phyloP scores from a whole-genome alignment of 2,113 vertebrate species.

The Amphilophus citrinellus region DNA sequence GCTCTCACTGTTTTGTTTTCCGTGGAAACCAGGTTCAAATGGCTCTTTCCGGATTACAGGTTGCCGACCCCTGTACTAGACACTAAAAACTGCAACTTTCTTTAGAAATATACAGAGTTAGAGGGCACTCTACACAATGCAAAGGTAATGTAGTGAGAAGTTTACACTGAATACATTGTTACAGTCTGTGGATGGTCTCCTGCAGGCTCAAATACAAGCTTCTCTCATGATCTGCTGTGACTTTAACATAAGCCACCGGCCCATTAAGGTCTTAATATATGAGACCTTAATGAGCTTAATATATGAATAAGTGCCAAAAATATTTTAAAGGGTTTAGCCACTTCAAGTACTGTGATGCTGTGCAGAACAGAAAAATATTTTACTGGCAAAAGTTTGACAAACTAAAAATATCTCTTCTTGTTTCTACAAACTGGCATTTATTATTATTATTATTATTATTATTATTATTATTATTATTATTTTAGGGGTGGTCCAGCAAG shows the following conservation, averaged over 20 bases:
- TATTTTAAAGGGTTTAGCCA: conserved; percentile 1
- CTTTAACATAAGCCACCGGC: background rate
- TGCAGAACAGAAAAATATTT: background rate
- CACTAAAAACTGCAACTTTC: background rate
- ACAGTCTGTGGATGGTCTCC: background rate
- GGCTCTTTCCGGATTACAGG: too few relatives aligned
- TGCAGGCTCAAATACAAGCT: background rate
- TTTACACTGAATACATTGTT: background rate
- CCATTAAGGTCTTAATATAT: background rate
- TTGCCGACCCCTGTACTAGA: background rate
- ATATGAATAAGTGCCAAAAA: background rate
- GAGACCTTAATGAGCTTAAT: too few relatives aligned
- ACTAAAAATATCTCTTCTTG: background rate
- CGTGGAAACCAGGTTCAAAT: too few relatives aligned
- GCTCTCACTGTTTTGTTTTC: too few relatives aligned
- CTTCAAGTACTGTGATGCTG: background rate
- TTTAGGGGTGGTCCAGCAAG: background rate
- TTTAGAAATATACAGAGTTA: background rate
- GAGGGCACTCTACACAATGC: background rate
- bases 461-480: too few relatives aligned
- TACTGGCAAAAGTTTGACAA: background rate
- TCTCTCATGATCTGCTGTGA: background rate
- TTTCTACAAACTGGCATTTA: background rate
- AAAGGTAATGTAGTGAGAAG: background rate
- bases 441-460: too few relatives aligned